Conservation (phyloP, 2,888 invertebrate species). For the Nezara viridula region DNA sequence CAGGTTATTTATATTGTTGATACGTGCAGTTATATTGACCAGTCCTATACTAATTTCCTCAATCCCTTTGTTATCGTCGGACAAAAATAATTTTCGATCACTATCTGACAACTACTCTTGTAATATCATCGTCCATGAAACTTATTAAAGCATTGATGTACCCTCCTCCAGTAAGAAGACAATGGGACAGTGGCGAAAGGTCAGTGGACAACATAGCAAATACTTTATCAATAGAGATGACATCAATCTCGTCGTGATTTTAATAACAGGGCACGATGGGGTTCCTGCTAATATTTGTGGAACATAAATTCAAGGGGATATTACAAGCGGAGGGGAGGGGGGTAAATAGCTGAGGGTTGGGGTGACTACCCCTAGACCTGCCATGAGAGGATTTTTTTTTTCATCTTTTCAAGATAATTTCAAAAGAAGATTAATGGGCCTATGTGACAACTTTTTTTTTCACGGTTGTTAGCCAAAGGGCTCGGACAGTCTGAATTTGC, state of each 20-base stretch:
- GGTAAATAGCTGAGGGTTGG: slow-evolving; percentile 7
- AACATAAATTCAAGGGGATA: slow-evolving; percentile 64
- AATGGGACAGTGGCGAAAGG: neutral
- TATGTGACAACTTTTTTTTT: slow-evolving; percentile 53
- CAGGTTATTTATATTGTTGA: neutral
- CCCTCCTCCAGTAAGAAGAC: neutral
- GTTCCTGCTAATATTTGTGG: slow-evolving; percentile 64
- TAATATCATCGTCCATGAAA: neutral
- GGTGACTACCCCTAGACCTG: slow-evolving; percentile 34
- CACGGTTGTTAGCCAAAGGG: slow-evolving; percentile 13
- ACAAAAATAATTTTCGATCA: neutral
- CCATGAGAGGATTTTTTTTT: slow-evolving; percentile 32
- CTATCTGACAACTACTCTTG: neutral
- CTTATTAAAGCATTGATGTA: neutral
- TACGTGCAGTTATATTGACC: neutral
- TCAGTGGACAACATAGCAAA: slow-evolving; percentile 22
- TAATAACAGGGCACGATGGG: slow-evolving; percentile 64
- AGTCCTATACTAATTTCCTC: neutral
- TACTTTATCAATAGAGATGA: slow-evolving; percentile 61
- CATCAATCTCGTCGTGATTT: slow-evolving; percentile 65
- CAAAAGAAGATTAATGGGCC: slow-evolving; percentile 56
- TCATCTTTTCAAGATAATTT: slow-evolving; percentile 57
- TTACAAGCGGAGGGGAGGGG: slow-evolving; percentile 54
- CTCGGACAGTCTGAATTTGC: slow-evolving; percentile 19
- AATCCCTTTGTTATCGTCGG: neutral